phyloP scores from a whole-genome alignment of 2,113 vertebrate species.

The Bufo bufo region DNA sequence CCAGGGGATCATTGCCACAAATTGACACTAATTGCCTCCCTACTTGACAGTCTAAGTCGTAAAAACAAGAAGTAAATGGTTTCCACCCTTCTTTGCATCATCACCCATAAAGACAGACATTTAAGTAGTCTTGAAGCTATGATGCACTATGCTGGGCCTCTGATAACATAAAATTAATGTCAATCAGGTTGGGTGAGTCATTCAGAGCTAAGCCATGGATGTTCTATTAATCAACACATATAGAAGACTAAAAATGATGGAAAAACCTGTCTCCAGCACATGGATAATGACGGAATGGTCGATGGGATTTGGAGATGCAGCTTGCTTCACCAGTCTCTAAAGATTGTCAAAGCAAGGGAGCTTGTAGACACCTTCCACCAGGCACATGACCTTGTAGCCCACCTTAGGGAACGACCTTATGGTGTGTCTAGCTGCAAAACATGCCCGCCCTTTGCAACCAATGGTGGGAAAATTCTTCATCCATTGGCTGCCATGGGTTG shows the following conservation, averaged over 20 bases:
- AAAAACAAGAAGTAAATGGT: conserved; percentile 38
- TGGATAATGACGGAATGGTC: too few relatives aligned
- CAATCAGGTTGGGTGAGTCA: background rate
- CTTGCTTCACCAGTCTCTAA: too few relatives aligned
- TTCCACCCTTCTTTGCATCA: background rate
- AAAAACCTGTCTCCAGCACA: background rate
- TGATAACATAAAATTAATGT: conserved; percentile 1
- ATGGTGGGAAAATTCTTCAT: too few relatives aligned
- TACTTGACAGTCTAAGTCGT: conserved; percentile 34
- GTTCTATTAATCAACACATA: background rate
- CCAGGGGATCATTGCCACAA: conserved; percentile 36
- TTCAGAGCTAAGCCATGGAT: too few relatives aligned
- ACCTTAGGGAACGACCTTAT: too few relatives aligned
- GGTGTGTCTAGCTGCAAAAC: too few relatives aligned
- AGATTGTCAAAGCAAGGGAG: too few relatives aligned
- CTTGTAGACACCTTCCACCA: too few relatives aligned
- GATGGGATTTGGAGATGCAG: background rate
- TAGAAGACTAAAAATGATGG: background rate
- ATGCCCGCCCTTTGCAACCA: too few relatives aligned
- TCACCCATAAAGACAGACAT: conserved; percentile 17
- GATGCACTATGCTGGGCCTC: background rate
- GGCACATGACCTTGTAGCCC: too few relatives aligned
- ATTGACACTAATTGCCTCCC: conserved; percentile 54
- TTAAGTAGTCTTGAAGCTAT: background rate
- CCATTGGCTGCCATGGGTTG: too few relatives aligned